Evolutionary conservation across 1,140 invertebrate species (phyloP), one percentile per base, ranked within the genome.

Genomic region (Delia radicum): DNA sequence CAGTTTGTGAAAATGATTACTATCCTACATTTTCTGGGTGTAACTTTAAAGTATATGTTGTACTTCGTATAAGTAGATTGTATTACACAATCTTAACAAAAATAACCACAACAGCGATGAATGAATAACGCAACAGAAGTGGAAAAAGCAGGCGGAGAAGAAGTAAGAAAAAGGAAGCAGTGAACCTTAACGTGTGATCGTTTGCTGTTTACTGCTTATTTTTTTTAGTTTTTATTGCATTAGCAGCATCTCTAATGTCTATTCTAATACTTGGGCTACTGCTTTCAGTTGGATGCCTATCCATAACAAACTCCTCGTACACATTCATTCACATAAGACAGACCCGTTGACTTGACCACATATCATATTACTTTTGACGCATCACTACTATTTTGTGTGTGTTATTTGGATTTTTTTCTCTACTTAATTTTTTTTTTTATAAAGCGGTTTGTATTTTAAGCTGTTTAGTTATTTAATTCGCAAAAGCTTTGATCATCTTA

Each of bases 291-390:
- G 21, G 65, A 33, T 33, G 24, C 18, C 13, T 21, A 69, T 69
- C 65, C 29, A 69, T 69, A 24, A 69, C 65, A 69, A 33, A 69
- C 31, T 69, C 65, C 48, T 18, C 3, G 18, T 42, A 42, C 37
- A 42, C 12, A 33, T 33, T 5, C 31, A 5, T 33, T 33, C 10
- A 33, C 37, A 42, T 24, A 33, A 26, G n/a, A 69, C n/a, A n/a
- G 65, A 33, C 65, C 29, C 29, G n/a, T 33, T 69, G 65, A 69
- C 65, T 69, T 69, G 65, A 69, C 65, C 65, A 69, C 65, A 69
- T 69, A 69, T 69, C 65, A 69, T 69, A 31, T 69, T 69, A 33
- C 65, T 18, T 18, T 69, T 31, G 29, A 69, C 65, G 65, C 65
- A 69, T 69, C 29, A 69, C 65, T 33, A 69, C n/a, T 29, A 28